Base-by-base conservation (phyloP, 2,113 vertebrate species). In the Serinus canaria region DNA sequence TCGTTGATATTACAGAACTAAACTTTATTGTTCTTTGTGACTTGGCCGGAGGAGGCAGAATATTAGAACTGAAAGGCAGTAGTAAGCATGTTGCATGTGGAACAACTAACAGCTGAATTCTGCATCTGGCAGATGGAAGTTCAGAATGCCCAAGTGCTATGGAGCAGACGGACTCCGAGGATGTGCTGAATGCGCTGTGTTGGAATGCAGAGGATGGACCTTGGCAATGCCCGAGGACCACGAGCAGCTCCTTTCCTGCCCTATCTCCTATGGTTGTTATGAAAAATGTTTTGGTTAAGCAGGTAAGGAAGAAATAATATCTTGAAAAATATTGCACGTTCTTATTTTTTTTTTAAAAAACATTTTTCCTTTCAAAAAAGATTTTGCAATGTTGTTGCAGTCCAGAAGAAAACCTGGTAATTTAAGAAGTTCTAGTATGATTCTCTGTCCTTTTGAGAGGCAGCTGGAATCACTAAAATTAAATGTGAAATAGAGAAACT, bases 231-330 rank as follows among this genome's bases (percentile, higher is more conserved):
- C 97, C 96, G 4, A 49, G 97, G 96, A 94, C 97, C 53, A 49
- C 98, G 39, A 97, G 97, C 88, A 96, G 52, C 63, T 97, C 98
- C 11, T 98, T 98, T 83, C 91, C 98, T 18, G 88, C 97, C 0
- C 95, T 98, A 10, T 98, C 98, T 83, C 97, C 98, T 46, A 98
- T 99, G 98, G 98, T 99, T 4, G 97, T 99, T 96, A 99, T 99
- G 99, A 99, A 99, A 97, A 99, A 99, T 62, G 97, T 98, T 60
- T 93, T 99, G 92, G 97, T 99, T 53, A 99, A 98, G 89, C 98
- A 99, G 98, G 99, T 99, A 98, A 52, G 94, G 53, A 94, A 90
- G 31, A 78, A 90, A 58, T 53, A 60, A 55, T 41, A 10, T 11
- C 13, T 55, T 83, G n/a, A 46, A 90, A 95, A 86, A 72, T 70